These are phyloP conservation scores for Xerus rutilus DNA, from an alignment of 2,797 vertebrate species.

Conservation along the genomic window DNA sequence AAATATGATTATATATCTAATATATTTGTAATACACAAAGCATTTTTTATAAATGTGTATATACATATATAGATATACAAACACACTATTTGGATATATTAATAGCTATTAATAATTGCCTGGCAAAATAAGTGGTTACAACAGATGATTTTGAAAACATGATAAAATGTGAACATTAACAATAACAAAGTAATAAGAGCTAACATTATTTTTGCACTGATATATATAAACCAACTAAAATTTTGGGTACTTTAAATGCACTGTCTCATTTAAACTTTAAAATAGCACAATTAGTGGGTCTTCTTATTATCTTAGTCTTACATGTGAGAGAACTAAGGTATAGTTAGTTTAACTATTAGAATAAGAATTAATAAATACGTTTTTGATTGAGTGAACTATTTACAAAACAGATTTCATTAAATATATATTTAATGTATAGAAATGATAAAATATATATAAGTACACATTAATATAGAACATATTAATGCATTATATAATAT, in stretches of 20 bases:
- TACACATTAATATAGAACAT: neutral
- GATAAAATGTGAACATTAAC: neutral
- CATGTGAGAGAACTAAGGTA: neutral
- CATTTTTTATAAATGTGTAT: neutral
- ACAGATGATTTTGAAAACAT: neutral
- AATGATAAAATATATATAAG: neutral
- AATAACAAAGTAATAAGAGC: neutral
- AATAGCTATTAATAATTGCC: neutral
- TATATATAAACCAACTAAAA: neutral
- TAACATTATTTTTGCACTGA: neutral
- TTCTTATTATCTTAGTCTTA: neutral
- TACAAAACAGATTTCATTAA: neutral
- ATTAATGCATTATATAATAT: neutral
- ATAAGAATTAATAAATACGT: neutral
- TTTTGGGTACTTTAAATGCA: neutral
- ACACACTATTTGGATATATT: neutral
- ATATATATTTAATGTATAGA: neutral
- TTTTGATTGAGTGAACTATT: neutral
- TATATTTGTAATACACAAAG: constrained; percentile 9
- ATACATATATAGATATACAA: neutral
- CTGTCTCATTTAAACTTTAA: constrained; percentile 38
- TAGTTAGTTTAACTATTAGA: neutral
- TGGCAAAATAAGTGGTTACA: neutral
- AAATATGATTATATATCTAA: neutral
- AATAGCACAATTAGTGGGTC: neutral